phyloP scores from a whole-genome alignment of 1,140 invertebrate species.

The Heliconius himera region DNA sequence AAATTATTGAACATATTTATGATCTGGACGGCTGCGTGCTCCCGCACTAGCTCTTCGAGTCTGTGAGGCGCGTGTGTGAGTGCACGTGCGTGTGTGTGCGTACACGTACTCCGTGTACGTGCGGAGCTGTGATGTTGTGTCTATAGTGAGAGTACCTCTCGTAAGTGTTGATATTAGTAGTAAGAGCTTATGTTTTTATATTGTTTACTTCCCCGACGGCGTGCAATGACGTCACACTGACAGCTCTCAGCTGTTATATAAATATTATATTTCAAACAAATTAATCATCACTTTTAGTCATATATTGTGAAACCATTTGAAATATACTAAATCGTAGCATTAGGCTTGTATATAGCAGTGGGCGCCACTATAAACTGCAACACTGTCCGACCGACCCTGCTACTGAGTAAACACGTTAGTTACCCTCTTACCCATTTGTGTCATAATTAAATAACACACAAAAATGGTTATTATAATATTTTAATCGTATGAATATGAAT shows the following conservation, averaged over 20 bases:
- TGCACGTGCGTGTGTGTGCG: constrained; percentile 22
- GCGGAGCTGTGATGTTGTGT: constrained; percentile 40
- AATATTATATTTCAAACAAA: not conserved
- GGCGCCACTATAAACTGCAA: constrained; percentile 29
- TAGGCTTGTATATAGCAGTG: not conserved
- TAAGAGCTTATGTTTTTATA: constrained; percentile 24
- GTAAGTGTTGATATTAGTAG: constrained; percentile 42
- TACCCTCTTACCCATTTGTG: constrained; percentile 13
- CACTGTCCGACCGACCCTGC: not conserved
- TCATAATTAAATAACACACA: too few species aligned
- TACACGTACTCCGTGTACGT: not conserved
- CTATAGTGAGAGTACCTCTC: constrained; percentile 32
- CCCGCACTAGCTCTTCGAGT: not conserved
- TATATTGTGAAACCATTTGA: not conserved
- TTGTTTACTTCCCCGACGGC: not conserved
- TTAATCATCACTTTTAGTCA: not conserved
- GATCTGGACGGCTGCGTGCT: not conserved
- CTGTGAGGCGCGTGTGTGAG: constrained; percentile 13
- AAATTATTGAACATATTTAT: constrained; percentile 4
- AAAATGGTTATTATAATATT: not conserved
- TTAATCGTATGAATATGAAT: not conserved
- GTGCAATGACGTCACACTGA: not conserved
- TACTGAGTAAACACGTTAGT: constrained; percentile 2
- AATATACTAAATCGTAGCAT: constrained; percentile 7
- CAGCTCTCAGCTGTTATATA: not conserved